Base-by-base conservation (phyloP, 2,113 vertebrate species). In the Pseudolaguvia tuberculata region DNA sequence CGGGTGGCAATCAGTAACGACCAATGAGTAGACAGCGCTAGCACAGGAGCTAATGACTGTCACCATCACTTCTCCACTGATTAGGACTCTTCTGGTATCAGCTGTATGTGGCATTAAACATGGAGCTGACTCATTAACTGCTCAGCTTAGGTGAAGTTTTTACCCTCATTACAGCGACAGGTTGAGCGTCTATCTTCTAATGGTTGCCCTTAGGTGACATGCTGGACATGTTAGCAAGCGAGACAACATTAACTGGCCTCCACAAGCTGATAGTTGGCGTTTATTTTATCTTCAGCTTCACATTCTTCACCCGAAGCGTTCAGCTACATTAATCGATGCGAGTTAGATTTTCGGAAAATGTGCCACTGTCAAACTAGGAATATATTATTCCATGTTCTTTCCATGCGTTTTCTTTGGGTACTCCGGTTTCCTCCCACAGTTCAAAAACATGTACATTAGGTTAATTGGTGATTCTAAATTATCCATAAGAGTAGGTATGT, bases 141-240 rank as follows among this genome's bases (percentile, higher is more conserved):
- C 68, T 57, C 58, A 53, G 61, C 68, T 56, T 20, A 67, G 78
- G 68, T 79, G 78, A 79, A 66, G 73, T 29, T 72, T 76, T 59
- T 67, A 57, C 52, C 31, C 78, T 79, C 61, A 59, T 75, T 79
- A 76, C 42, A 66, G 42, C 21, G 59, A 52, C 65, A 70, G 48
- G 11, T 10, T 45, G 53, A 23, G 53, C 53, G 48, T 53, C 51
- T 50, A 45, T 52, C 48, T n/a, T 63, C 12, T 55, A 52, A 39
- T 7, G 21, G 50, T 63, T 42, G 66, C 47, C 48, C 23, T 17
- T 15, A 65, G 39, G 27, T 66, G 73, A 68, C 25, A 72, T 11
- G 62, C 71, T 69, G 53, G 74, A 63, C 50, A 23, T n/a, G 27
- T 67, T 48, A 52, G 12, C 53, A 76, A 21, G 31, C 15, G n/a